Evolutionary conservation across 2,797 vertebrate species (phyloP).

Genomic region (Apogon talboti): DNA sequence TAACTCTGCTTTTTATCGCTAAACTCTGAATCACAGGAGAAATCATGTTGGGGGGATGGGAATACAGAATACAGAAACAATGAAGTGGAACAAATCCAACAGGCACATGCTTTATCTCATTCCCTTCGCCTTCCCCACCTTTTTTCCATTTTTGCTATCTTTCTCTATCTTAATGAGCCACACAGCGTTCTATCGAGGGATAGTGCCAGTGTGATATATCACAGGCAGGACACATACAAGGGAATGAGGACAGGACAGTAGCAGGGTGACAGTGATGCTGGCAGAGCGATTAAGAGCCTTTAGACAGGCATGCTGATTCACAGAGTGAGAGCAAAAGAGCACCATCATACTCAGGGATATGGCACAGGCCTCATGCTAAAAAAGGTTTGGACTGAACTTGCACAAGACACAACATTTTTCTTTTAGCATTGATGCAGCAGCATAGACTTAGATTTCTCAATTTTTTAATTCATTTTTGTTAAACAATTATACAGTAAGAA

Average conservation of each 20-base stretch:
- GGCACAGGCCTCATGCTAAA: slow-evolving; percentile 21
- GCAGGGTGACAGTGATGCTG: slow-evolving; percentile 64
- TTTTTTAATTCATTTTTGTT: too few species aligned
- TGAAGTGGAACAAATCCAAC: slow-evolving; percentile 85
- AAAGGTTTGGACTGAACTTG: slow-evolving; percentile 10
- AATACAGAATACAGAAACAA: slow-evolving; percentile 78
- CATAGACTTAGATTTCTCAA: neutral
- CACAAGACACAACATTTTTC: neutral
- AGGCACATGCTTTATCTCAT: slow-evolving; percentile 82
- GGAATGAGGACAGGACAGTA: slow-evolving; percentile 67
- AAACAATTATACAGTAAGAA: too few species aligned
- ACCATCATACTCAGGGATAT: slow-evolving; percentile 36
- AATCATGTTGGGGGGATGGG: slow-evolving; percentile 43
- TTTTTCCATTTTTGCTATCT: slow-evolving; percentile 85
- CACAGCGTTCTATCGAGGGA: slow-evolving; percentile 78
- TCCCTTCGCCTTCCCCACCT: slow-evolving; percentile 64
- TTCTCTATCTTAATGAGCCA: slow-evolving; percentile 86
- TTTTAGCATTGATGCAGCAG: neutral
- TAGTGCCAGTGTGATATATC: slow-evolving; percentile 76
- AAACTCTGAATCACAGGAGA: slow-evolving; percentile 64
- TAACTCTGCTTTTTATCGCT: slow-evolving; percentile 60
- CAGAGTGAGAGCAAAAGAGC: slow-evolving; percentile 45
- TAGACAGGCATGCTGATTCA: slow-evolving; percentile 61
- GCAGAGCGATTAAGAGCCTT: slow-evolving; percentile 65
- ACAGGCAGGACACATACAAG: slow-evolving; percentile 70